phyloP scores from a whole-genome alignment of 2,113 vertebrate species.

The Phrynosoma platyrhinos region DNA sequence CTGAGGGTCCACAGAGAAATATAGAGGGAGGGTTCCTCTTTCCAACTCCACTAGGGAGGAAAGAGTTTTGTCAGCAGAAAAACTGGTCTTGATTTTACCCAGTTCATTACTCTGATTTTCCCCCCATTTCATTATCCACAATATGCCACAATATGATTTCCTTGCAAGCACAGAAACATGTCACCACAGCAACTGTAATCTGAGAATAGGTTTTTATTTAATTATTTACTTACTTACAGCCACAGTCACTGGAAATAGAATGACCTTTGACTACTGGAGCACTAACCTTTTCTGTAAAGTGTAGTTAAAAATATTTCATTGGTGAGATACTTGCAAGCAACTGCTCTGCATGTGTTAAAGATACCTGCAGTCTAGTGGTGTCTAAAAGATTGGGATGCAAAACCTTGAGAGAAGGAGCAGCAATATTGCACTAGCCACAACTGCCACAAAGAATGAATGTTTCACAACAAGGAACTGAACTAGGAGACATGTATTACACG shows the following conservation, averaged over 20 bases:
- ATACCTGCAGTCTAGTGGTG: not conserved
- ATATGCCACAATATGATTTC: not conserved
- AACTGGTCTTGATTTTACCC: not conserved
- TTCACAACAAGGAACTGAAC: not conserved
- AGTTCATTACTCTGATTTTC: not conserved
- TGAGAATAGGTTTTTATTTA: not conserved
- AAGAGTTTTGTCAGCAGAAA: not conserved
- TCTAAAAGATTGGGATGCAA: not conserved
- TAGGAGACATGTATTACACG: not conserved
- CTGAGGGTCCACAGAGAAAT: no score
- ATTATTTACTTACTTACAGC: not conserved
- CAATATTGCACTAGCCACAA: not conserved
- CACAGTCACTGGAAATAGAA: slow-evolving; percentile 27
- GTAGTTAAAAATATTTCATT: slow-evolving; percentile 31
- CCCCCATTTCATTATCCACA: not conserved
- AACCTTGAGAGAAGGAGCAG: not conserved
- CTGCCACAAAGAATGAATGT: not conserved
- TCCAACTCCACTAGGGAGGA: not conserved
- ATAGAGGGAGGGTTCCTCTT: not conserved
- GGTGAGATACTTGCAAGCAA: slow-evolving; percentile 18
- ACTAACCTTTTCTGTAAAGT: slow-evolving; percentile 23
- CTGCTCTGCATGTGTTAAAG: not conserved
- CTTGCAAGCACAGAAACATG: slow-evolving; percentile 10
- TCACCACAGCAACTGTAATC: slow-evolving; percentile 16
- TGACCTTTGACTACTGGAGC: slow-evolving; percentile 27